Evolutionary conservation across 2,797 vertebrate genomes (phyloP).

Genomic region (Melopsittacus undulatus): DNA sequence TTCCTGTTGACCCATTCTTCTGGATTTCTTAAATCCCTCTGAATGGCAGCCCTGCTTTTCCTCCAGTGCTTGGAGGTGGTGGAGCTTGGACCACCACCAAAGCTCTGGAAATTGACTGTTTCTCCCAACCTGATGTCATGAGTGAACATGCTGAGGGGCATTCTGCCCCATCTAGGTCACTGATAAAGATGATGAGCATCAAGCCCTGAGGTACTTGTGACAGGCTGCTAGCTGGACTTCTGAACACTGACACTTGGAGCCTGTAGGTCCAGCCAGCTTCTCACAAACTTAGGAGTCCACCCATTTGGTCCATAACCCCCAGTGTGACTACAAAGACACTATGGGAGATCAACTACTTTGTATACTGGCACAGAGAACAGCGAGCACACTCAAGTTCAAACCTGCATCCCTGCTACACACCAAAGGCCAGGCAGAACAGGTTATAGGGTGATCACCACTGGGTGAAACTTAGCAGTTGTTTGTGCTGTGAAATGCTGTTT

Average conservation of each 20-base stretch:
- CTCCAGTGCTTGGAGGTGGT: too few species aligned
- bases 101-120: background rate
- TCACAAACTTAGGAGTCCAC: background rate
- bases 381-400: background rate
- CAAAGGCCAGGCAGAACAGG: background rate
- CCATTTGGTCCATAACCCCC: background rate
- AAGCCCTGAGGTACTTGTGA: background rate
- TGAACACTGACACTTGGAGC: background rate
- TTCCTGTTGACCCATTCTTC: background rate
- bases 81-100: too few species aligned
- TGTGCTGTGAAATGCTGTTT: background rate
- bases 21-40: background rate
- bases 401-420: background rate
- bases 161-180: background rate
- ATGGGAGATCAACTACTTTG: accelerated
- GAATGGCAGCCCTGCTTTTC: background rate
- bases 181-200: background rate
- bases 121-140: background rate
- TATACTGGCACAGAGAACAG: background rate
- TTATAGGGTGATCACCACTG: background rate
- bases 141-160: accelerated
- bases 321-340: background rate
- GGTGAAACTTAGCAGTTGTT: background rate
- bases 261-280: background rate
- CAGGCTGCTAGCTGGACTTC: background rate